Base-by-base conservation (phyloP, 2,888 invertebrate species). In the Apantesis nais region DNA sequence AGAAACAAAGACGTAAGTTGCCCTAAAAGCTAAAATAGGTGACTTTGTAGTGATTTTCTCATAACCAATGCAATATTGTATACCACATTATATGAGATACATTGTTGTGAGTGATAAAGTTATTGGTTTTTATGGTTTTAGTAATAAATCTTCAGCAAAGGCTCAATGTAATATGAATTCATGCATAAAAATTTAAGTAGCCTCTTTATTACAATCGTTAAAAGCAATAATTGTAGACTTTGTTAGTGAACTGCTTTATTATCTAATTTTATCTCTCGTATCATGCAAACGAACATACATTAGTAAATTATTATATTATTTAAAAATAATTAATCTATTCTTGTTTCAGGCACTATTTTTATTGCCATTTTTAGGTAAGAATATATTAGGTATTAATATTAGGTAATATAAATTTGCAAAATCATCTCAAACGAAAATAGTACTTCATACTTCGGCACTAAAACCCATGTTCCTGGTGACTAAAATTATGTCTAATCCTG, bases 51-150 rank as follows among this genome's bases (percentile, higher is more conserved):
- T 52, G 44, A 67, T 62, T 60, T 37, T 55, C 67, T 16, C 69
- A 70, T 70, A 78, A 73, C 70, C n/a, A 60, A 58, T 8, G 55
- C 25, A 60, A 55, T 71, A 65, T 34, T 61, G 61, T 66, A 25
- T 22, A 48, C 12, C 41, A 34, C 48, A 37, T 71, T 58, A 70
- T 62, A 55, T 39, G 31, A 71, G 61, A 78, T 58, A 31, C 71
- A 70, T 62, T 75, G 71, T 75, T 61, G 62, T 22, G n/a, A 12
- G 64, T 31, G 25, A 62, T 67, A 67, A 34, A 67, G 14, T 67
- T 65, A 48, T 44, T 65, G 34, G 48, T 31, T 65, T 65, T 66
- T 44, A 44, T 65, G 34, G 48, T 31, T 65, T 65, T n/a, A 37
- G 65, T 65, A 12, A 65, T 65, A 65, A 65, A 65, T 65, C 52